phyloP scores from a whole-genome alignment of 2,113 vertebrate species.

The Rousettus leschenaultii region DNA sequence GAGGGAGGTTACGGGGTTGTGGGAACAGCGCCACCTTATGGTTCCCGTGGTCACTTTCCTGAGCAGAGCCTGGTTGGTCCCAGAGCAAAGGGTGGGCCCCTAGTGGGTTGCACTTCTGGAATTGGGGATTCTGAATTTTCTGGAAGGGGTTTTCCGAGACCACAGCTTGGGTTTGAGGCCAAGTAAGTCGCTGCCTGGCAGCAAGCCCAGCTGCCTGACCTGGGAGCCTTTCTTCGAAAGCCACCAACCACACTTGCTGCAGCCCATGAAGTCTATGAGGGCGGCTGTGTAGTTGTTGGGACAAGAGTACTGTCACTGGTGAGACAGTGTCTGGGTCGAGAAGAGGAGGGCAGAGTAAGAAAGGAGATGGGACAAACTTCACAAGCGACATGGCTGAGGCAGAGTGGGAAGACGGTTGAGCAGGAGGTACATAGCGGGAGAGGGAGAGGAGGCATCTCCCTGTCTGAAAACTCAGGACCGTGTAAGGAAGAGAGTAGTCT shows the following conservation, averaged over 20 bases:
- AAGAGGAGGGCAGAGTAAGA: not conserved
- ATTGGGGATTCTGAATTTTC: not conserved
- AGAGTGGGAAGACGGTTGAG: not conserved
- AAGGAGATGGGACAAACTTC: not conserved
- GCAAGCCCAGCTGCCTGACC: not conserved
- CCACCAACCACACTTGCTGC: rapidly evolving
- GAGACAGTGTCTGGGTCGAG: not conserved
- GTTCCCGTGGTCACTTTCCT: not conserved
- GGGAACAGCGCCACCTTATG: slow-evolving; percentile 79
- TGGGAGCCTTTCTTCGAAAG: not conserved
- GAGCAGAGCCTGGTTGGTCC: not conserved
- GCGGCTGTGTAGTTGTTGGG: not conserved
- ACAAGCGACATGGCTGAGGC: not conserved
- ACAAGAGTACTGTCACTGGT: not conserved
- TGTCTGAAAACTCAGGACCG: not conserved
- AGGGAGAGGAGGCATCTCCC: too few species aligned
- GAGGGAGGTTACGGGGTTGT: rapidly evolving
- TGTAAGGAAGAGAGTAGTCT: not conserved
- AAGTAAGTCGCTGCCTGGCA: not conserved
- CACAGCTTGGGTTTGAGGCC: not conserved
- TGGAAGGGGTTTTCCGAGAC: not conserved
- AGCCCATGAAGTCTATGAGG: not conserved
- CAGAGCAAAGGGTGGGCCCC: not conserved
- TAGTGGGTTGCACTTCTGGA: too few species aligned
- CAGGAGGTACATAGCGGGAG: not conserved